Conservation (phyloP, 2,888 invertebrate genomes). For the Ichneumoninae sp. region DNA sequence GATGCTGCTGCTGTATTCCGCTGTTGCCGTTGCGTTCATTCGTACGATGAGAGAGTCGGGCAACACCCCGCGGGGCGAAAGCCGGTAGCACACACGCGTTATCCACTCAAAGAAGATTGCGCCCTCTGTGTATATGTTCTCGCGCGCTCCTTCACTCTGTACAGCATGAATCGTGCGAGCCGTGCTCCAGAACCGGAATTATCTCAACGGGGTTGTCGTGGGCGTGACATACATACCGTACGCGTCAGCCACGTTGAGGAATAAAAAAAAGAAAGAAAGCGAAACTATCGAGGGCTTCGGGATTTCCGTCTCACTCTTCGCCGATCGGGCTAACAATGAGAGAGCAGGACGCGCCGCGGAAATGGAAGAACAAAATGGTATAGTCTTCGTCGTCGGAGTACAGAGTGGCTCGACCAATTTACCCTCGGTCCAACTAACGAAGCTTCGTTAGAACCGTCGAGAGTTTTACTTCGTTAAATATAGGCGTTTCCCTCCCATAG, state of each 20-base stretch:
- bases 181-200: slow-evolving; percentile 74
- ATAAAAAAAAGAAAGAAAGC: slow-evolving; percentile 14
- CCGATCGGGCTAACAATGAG: slow-evolving; percentile 40
- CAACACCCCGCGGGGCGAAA: slow-evolving; percentile 67
- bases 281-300: slow-evolving; percentile 40
- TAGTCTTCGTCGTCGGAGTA: slow-evolving; percentile 19
- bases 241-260: slow-evolving; percentile 31
- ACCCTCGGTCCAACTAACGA: slow-evolving; percentile 54
- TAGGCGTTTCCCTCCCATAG: slow-evolving; percentile 32
- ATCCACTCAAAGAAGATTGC: slow-evolving; percentile 73
- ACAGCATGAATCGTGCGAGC: slow-evolving; percentile 40
- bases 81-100: slow-evolving; percentile 69
- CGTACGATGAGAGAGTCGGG: slow-evolving; percentile 44
- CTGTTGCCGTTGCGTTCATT: slow-evolving; percentile 38
- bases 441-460: slow-evolving; percentile 61
- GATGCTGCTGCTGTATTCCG: slow-evolving; percentile 22
- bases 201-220: slow-evolving; percentile 77
- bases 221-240: slow-evolving; percentile 71
- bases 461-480: slow-evolving; percentile 56
- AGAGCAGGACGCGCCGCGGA: slow-evolving; percentile 22
- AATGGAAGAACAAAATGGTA: slow-evolving; percentile 54
- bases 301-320: slow-evolving; percentile 28
- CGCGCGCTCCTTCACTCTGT: slow-evolving; percentile 50
- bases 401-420: slow-evolving; percentile 47
- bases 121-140: slow-evolving; percentile 60